A percentile compares a stretch with the other conserved stretches of the same genome.
phyloP scores from a whole-genome alignment of 2,113 vertebrate genomes.

The Phoxinus phoxinus region DNA sequence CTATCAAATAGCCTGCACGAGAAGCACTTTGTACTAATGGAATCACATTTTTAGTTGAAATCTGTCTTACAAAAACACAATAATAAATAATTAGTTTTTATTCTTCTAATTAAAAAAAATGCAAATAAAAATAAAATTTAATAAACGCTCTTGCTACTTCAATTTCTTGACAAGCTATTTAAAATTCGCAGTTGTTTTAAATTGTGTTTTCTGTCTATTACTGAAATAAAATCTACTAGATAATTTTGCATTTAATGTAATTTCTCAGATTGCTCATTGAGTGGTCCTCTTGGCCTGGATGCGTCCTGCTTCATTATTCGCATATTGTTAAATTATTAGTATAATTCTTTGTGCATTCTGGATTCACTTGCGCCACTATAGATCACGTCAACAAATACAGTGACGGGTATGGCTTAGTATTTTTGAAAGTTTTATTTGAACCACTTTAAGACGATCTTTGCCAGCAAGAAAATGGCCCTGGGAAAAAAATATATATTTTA shows the following conservation, averaged over 20 bases:
- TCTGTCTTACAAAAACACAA: neutral
- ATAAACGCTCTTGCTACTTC: neutral
- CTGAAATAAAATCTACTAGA: neutral
- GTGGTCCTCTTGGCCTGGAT: slow-evolving; percentile 76
- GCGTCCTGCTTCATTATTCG: slow-evolving; percentile 82
- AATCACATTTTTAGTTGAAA: neutral
- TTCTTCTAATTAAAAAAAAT: neutral
- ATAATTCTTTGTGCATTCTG: slow-evolving; percentile 80
- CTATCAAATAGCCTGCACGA: neutral
- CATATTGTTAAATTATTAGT: slow-evolving; percentile 88
- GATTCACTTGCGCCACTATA: slow-evolving; percentile 74
- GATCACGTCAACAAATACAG: slow-evolving; percentile 77
- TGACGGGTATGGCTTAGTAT: slow-evolving; percentile 77
- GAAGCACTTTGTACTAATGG: neutral
- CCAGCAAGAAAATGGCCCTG: slow-evolving; percentile 27
- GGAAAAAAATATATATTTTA: slow-evolving; percentile 7
- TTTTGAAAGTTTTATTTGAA: slow-evolving; percentile 64
- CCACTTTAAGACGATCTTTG: slow-evolving; percentile 76
- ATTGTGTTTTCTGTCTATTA: neutral
- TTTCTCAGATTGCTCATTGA: slow-evolving; percentile 76
- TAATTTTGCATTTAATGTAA: slow-evolving; percentile 56
- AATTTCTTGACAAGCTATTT: no score
- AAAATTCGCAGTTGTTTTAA: no score
- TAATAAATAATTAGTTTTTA: neutral
- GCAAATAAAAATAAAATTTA: neutral